phyloP scores from a whole-genome alignment of 2,888 invertebrate species.

The Dromius quadrimaculatus region DNA sequence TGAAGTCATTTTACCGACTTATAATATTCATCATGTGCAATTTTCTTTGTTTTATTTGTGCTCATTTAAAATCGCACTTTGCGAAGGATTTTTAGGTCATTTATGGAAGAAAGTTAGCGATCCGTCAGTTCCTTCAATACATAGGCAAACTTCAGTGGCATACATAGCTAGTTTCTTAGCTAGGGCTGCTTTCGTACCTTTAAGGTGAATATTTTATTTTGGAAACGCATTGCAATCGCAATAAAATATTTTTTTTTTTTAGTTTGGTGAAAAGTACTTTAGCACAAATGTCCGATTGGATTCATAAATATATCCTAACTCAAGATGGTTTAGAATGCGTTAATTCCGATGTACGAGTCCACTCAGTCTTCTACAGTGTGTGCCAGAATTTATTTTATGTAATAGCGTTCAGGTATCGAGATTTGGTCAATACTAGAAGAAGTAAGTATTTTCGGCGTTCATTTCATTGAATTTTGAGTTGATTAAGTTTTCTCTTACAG shows the following conservation, averaged over 20 bases:
- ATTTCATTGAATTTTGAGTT: no score
- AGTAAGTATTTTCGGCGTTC: conserved; percentile 75
- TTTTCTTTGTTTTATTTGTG: conserved; percentile 81
- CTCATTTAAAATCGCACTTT: conserved; percentile 72
- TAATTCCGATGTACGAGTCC: conserved; percentile 75
- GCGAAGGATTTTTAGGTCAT: conserved; percentile 76
- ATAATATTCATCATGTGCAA: conserved; percentile 84
- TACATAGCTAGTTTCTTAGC: conserved; percentile 83
- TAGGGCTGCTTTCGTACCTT: conserved; percentile 74
- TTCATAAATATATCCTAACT: conserved; percentile 83
- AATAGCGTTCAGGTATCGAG: conserved; percentile 88
- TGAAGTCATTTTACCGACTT: conserved; percentile 83
- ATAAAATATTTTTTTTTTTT: conserved; percentile 58
- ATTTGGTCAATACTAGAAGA: conserved; percentile 81
- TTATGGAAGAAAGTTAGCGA: conserved; percentile 81
- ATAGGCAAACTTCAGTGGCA: conserved; percentile 77
- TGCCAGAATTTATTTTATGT: conserved; percentile 95
- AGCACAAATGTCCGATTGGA: conserved; percentile 83
- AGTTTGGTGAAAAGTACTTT: conserved; percentile 77
- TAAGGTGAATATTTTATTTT: conserved; percentile 68
- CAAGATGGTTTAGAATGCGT: conserved; percentile 72
- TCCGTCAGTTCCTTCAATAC: conserved; percentile 73
- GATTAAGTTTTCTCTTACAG: no score
- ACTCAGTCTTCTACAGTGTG: conserved; percentile 90
- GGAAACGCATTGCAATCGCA: neutral